Evolutionary conservation across 2,888 invertebrate genomes (phyloP).

Genomic region (Andrena haemorrhoa): DNA sequence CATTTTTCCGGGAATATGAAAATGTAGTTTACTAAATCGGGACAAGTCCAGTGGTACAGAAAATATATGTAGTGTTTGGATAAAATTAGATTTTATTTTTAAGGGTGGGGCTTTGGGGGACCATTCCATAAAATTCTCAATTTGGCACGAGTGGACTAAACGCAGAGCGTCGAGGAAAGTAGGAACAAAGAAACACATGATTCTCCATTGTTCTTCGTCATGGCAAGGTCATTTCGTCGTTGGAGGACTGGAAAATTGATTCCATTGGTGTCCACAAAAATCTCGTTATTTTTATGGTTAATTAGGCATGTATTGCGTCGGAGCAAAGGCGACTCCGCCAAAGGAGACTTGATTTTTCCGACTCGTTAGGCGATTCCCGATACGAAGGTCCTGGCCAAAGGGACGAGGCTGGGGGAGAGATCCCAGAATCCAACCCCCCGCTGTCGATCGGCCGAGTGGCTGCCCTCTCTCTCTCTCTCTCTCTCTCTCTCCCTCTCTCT

Average conservation of each 20-base stretch:
- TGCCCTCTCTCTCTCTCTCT: conserved; percentile 20
- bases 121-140: neutral
- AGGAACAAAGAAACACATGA: neutral
- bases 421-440: conserved; percentile 49
- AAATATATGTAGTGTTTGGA: no score
- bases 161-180: neutral
- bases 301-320: conserved; percentile 77
- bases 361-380: conserved; percentile 81
- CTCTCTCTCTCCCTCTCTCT: neutral
- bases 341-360: conserved; percentile 81
- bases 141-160: neutral
- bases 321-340: conserved; percentile 68
- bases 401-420: conserved; percentile 59
- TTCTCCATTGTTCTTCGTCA: conserved; percentile 1
- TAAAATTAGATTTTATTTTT: no score
- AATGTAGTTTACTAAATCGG: no score
- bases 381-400: conserved; percentile 69
- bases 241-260: conserved; percentile 45
- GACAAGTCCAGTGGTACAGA: no score
- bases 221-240: neutral
- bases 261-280: conserved; percentile 72
- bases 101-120: no score
- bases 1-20: no score
- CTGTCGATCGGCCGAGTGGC: conserved; percentile 4
- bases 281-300: conserved; percentile 84